Base-by-base conservation (phyloP, 2,888 invertebrate genomes). In the Neoascia interrupta region DNA sequence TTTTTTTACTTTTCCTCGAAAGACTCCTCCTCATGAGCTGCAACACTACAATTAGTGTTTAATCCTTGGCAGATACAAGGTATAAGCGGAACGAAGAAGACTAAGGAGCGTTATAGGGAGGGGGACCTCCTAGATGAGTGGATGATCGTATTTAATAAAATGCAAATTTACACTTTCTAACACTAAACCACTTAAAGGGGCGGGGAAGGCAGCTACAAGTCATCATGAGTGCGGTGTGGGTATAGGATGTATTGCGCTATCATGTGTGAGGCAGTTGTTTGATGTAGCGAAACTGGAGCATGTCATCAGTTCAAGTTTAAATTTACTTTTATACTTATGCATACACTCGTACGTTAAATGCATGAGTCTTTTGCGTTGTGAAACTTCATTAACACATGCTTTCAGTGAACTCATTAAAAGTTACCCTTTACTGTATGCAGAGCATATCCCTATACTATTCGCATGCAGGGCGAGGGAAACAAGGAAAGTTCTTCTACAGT, bases 241-340 rank as follows among this genome's bases (percentile, higher is more conserved):
- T n/a, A 31, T 6, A 5, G 31, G 31, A 26, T n/a, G n/a, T n/a
- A n/a, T n/a, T n/a, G n/a, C n/a, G n/a, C n/a, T n/a, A n/a, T n/a
- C n/a, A n/a, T n/a, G 45, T 70, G 58, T 64, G 56, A 23, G 13
- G 64, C 36, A 18, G 43, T 13, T 54, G 58, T 79, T 70, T 76
- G 70, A 76, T 60, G 64, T 70, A 54, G 54, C 61, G 26, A 66
- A 79, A 66, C 66, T 79, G 23, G 72, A 79, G 79, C 79, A 79
- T 79, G 79, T 79, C 79, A 79, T 79, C 73, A 79, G 79, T 79
- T 79, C 79, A 79, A 79, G 79, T 79, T 79, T 79, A 79, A 61
- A 79, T 79, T 72, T 72, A 72, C 54, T 72, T 60, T 66, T 49
- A 53, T 75, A 61, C 66, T 68, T 61, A 66, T 79, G 60, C 72